These are phyloP conservation scores for Fulmarus glacialis DNA, from an alignment of 2,113 vertebrate genomes.

Conservation along the genomic window DNA sequence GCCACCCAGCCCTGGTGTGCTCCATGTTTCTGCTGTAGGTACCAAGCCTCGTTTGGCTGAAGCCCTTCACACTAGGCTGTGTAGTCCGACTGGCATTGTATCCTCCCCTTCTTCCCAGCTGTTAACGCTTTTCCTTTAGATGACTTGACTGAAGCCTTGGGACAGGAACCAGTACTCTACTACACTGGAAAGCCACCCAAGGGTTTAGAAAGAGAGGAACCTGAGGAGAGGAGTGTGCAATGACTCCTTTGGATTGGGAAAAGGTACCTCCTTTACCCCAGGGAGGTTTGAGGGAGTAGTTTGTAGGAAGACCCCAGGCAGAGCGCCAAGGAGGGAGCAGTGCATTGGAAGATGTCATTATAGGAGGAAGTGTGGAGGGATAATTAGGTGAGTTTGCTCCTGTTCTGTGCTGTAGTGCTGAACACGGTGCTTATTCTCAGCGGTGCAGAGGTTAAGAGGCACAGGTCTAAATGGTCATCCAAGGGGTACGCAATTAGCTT, in stretches of 20 bases:
- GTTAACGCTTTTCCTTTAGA: background rate
- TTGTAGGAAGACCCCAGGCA: background rate
- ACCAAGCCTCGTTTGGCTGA: background rate
- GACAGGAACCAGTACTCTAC: background rate
- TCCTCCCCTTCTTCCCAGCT: background rate
- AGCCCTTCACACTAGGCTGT: no score
- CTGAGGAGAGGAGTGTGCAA: background rate
- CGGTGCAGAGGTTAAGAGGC: background rate
- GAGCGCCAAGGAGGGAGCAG: background rate
- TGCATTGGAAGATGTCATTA: background rate
- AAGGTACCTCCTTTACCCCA: background rate
- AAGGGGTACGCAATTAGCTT: background rate
- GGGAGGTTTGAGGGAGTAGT: background rate
- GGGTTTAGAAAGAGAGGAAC: background rate
- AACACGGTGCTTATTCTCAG: background rate
- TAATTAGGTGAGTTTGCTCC: background rate
- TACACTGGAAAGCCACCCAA: rapidly evolving
- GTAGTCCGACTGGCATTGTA: background rate
- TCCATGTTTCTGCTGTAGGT: background rate
- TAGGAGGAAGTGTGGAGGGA: background rate
- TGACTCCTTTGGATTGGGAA: background rate
- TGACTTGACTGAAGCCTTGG: background rate
- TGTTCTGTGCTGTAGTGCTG: background rate
- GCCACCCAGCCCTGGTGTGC: background rate
- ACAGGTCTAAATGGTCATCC: background rate